Base-by-base conservation (phyloP, 2,888 invertebrate genomes). In the Apamea crenata region DNA sequence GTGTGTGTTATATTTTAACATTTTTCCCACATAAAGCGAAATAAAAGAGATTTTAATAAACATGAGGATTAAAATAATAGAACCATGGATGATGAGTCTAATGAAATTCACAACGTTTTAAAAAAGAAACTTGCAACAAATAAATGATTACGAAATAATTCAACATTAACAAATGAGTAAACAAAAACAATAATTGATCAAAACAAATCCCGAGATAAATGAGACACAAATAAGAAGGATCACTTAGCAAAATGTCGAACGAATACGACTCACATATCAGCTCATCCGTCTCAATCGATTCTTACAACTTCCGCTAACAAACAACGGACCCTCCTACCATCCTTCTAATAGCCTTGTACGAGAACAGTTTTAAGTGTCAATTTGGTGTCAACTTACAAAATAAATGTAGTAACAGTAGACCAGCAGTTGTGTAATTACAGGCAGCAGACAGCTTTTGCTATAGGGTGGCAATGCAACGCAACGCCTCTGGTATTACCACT, bases 261-360 rank as follows among this genome's bases (percentile, higher is more conserved):
- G 18, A 84, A 65, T 73, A 44, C 61, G 50, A 36, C 65, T 70
- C 40, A 84, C 70, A 80, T 70, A 83, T 65, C 50, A 66, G 29
- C 61, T 66, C 81, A 82, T 82, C 61, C 85, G 61, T 82, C 82
- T 83, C 75, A 81, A 85, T 81, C 83, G 67, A 81, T 85, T 81
- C 68, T 72, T 69, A 83, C 81, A 85, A 81, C 29, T 75, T 75
- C 71, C 71, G 50, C 81, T 59, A 65, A 47, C 68, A 75, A 83
- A 81, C 66, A 83, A 83, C 8, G 32, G 50, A 65, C 29, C 75
- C 66, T 25, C 63, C 18, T 25, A 44, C 8, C 32, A 65, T 81
- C 14, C 21, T 72, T 68, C 61, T 76, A 76, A 85, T 69, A 44
- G 69, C 40, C 56, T 71, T 56, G 18, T 36, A 66, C 29, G 29